These are phyloP conservation scores for Heliconius hortense DNA, from an alignment of 2,888 invertebrate genomes.

Conservation along the genomic window DNA sequence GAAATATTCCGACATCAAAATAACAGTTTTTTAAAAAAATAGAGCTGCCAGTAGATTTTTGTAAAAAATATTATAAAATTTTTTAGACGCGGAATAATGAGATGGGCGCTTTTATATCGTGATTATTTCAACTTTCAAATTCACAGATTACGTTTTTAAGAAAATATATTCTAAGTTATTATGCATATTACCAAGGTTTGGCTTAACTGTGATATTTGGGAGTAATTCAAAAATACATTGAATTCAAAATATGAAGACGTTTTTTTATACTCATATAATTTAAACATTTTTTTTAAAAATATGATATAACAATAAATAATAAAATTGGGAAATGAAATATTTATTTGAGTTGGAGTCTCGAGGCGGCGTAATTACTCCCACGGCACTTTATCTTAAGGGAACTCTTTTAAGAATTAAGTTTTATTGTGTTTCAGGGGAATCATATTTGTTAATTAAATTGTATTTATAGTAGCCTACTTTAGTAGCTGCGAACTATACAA, in stretches of 20 bases:
- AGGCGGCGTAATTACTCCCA: slow-evolving; percentile 15
- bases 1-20: too few relatives aligned
- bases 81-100: too few relatives aligned
- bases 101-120: too few relatives aligned
- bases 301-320: background rate
- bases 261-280: too few relatives aligned
- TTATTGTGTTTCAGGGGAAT: background rate
- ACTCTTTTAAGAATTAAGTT: background rate
- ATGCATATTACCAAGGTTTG: background rate
- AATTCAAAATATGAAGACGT: background rate
- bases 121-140: background rate
- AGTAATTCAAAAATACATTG: background rate
- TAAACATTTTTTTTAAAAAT: too few relatives aligned
- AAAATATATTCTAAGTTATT: background rate
- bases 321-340: background rate
- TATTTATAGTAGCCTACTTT: too few relatives aligned
- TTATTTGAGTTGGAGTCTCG: slow-evolving; percentile 14
- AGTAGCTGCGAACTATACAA: too few relatives aligned
- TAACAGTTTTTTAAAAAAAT: too few relatives aligned
- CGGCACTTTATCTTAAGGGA: background rate
- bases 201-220: too few relatives aligned
- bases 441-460: background rate
- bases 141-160: background rate
- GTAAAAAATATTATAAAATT: too few relatives aligned
- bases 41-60: too few relatives aligned